Percentiles rank a stretch among this genome's conserved stretches.
Evolutionary conservation across 1,140 invertebrate genomes (phyloP).

Genomic region (Oryctes rhinoceros): DNA sequence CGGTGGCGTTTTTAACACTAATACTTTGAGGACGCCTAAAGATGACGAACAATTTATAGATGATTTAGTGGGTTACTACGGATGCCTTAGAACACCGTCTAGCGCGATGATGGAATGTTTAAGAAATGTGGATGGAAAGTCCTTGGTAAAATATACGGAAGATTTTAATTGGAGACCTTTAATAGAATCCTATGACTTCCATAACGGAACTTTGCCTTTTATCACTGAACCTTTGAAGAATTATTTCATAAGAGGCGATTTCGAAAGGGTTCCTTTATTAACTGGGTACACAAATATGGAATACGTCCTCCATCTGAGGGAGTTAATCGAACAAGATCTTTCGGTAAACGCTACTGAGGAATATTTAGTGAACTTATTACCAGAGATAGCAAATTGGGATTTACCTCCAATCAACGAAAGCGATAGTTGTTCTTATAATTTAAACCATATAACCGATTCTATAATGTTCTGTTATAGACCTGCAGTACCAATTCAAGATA

Average conservation of each 20-base stretch:
- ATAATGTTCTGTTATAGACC: conserved; percentile 79
- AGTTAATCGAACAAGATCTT: conserved; percentile 65
- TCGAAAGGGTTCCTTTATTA: conserved; percentile 73
- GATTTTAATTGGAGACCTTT: conserved; percentile 75
- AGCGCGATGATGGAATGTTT: conserved; percentile 73
- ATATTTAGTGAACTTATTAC: conserved; percentile 68
- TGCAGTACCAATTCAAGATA: conserved; percentile 64
- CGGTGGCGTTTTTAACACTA: conserved; percentile 71
- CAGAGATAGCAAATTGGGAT: conserved; percentile 68
- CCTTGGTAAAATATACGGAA: conserved; percentile 69
- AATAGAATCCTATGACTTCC: conserved; percentile 71
- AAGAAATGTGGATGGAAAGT: conserved; percentile 66
- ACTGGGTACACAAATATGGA: conserved; percentile 82
- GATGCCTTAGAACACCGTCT: conserved; percentile 71
- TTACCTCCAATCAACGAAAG: conserved; percentile 65
- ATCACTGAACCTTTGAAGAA: conserved; percentile 71
- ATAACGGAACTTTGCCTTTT: conserved; percentile 71
- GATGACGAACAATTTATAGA: conserved; percentile 63
- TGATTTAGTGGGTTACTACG: conserved; percentile 69
- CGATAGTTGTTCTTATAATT: conserved; percentile 72
- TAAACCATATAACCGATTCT: conserved; percentile 75
- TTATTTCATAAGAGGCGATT: conserved; percentile 67
- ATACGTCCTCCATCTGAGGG: conserved; percentile 69
- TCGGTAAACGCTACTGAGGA: conserved; percentile 66
- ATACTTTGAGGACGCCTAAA: conserved; percentile 65